Evolutionary conservation across 2,797 vertebrate genomes (phyloP).

Genomic region (Paramormyrops hopkinsi): DNA sequence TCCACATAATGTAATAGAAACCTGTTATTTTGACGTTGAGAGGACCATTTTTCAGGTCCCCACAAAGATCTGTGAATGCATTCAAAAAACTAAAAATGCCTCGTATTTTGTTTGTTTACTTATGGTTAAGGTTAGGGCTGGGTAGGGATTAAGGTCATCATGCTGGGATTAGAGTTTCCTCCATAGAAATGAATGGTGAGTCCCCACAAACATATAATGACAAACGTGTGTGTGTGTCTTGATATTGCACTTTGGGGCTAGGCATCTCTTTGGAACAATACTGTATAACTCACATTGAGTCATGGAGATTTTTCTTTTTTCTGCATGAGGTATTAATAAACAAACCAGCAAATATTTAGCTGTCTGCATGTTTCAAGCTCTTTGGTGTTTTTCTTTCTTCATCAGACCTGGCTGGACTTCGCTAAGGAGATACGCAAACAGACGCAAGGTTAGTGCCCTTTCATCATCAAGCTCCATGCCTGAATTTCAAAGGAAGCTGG

Average conservation of each 20-base stretch:
- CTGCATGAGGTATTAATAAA: neutral
- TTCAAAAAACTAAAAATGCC: neutral
- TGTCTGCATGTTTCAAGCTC: neutral
- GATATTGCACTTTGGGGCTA: neutral
- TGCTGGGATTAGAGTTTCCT: neutral
- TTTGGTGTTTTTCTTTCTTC: constrained; percentile 29
- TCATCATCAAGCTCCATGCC: neutral
- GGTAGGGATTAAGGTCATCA: neutral
- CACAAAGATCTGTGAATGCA: neutral
- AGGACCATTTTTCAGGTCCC: neutral
- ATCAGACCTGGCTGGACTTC: constrained; percentile 87
- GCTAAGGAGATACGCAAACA: constrained; percentile 92
- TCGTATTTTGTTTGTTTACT: neutral
- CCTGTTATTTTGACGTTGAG: neutral
- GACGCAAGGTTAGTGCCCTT: constrained; percentile 71
- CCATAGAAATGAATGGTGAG: neutral
- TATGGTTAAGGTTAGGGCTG: neutral
- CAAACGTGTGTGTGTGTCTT: neutral
- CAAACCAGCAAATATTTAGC: neutral
- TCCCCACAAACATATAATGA: neutral
- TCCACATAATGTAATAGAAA: neutral
- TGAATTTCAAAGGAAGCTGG: neutral
- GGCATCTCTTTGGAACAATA: neutral
- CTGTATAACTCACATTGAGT: neutral
- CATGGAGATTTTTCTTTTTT: neutral